phyloP scores from a whole-genome alignment of 2,888 invertebrate genomes.

The Conus canariensis region DNA sequence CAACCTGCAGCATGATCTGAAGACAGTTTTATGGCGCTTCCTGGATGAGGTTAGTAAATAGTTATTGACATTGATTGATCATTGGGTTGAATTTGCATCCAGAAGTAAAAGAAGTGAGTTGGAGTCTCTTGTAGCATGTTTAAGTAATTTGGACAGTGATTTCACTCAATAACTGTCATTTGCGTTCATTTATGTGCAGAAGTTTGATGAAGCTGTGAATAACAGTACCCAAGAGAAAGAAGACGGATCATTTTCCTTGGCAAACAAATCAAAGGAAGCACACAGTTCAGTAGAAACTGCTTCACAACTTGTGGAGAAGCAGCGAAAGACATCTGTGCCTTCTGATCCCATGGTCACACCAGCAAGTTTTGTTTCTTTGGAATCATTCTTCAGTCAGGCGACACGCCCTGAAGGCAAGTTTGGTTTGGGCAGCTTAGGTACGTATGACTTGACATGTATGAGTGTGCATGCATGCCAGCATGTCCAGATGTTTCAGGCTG shows the following conservation, averaged over 20 bases:
- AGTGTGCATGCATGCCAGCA: no score
- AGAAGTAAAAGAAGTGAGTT: no score
- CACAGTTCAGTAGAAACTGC: neutral
- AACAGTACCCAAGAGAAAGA: neutral
- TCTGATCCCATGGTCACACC: slow-evolving; percentile 10
- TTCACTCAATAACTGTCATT: no score
- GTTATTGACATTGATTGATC: no score
- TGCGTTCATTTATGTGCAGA: neutral
- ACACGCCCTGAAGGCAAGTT: neutral
- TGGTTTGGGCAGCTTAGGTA: neutral
- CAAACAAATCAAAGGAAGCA: neutral
- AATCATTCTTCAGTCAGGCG: neutral
- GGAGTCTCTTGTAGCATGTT: no score
- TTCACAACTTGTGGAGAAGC: neutral
- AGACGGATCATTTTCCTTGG: neutral
- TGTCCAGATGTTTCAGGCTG: no score
- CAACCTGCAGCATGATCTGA: neutral
- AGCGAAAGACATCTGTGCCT: neutral
- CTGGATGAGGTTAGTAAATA: neutral
- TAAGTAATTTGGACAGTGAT: no score
- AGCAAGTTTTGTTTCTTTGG: neutral
- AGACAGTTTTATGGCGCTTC: neutral
- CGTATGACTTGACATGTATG: no score
- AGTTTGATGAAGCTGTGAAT: neutral
- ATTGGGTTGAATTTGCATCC: no score